Evolutionary conservation across 2,888 invertebrate genomes (phyloP).

Genomic region (Drosophila niveifrons): DNA sequence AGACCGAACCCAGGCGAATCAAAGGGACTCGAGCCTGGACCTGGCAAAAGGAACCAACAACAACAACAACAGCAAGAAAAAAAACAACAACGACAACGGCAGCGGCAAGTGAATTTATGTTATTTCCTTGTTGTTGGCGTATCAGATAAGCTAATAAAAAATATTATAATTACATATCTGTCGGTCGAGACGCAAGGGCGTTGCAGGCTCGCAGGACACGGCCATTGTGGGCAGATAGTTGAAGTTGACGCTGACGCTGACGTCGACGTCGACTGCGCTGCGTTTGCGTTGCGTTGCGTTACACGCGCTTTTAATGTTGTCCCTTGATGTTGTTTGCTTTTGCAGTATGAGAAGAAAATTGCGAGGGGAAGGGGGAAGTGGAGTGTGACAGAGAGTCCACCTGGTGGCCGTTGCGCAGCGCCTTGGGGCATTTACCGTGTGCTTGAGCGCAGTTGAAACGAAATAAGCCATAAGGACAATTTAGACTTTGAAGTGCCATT

Average conservation of each 20-base stretch:
- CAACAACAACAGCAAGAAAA: neutral
- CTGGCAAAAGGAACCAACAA: slow-evolving; percentile 32
- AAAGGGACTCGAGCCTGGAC: slow-evolving; percentile 39
- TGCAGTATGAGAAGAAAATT: neutral
- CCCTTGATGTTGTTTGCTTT: slow-evolving; percentile 50
- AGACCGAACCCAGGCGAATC: slow-evolving; percentile 55
- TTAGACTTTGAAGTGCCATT: slow-evolving; percentile 81
- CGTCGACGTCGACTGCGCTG: slow-evolving; percentile 1
- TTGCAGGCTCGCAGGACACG: slow-evolving; percentile 44
- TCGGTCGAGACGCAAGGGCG: slow-evolving; percentile 38
- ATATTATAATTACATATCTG: slow-evolving; percentile 85
- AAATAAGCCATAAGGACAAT: slow-evolving; percentile 80
- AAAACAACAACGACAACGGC: slow-evolving; percentile 12
- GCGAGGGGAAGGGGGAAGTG: too few relatives aligned
- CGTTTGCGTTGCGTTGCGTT: slow-evolving; percentile 28
- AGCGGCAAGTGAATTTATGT: slow-evolving; percentile 80
- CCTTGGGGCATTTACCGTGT: slow-evolving; percentile 41
- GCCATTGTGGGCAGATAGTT: slow-evolving; percentile 45
- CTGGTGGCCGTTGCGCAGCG: slow-evolving; percentile 45
- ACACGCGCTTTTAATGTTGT: slow-evolving; percentile 59
- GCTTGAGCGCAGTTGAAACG: slow-evolving; percentile 51
- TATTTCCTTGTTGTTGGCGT: slow-evolving; percentile 81
- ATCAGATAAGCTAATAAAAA: slow-evolving; percentile 85
- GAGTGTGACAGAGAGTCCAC: slow-evolving; percentile 17
- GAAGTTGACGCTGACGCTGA: slow-evolving; percentile 1